phyloP scores from a whole-genome alignment of 2,113 vertebrate genomes.

The Petromus typicus region DNA sequence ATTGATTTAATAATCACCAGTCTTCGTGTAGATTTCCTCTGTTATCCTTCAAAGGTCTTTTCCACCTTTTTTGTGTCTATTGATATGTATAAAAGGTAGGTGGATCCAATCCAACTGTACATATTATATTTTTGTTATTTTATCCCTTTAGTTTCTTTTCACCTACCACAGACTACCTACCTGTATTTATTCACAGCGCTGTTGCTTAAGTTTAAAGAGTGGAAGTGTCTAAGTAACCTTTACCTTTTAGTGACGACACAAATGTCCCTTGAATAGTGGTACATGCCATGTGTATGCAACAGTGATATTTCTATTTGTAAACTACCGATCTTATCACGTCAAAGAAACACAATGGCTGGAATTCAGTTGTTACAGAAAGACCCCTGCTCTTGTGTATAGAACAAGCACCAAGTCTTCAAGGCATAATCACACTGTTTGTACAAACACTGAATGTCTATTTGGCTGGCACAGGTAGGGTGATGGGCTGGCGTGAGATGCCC shows the following conservation, averaged over 20 bases:
- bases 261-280: neutral
- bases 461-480: neutral
- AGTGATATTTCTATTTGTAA: slow-evolving; percentile 38
- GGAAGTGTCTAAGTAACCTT: neutral
- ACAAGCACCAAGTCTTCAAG: neutral
- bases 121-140: neutral
- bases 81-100: neutral
- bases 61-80: neutral
- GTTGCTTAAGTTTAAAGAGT: neutral
- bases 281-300: neutral
- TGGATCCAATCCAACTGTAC: neutral
- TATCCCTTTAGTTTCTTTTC: neutral
- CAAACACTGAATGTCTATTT: neutral
- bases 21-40: neutral
- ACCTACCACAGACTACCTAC: neutral
- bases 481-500: neutral
- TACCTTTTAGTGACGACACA: neutral
- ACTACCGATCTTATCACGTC: neutral
- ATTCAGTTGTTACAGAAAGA: neutral
- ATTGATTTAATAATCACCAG: neutral
- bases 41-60: neutral
- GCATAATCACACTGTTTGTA: neutral
- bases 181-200: neutral
- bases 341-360: neutral
- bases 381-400: neutral